Evolutionary conservation across 2,797 vertebrate genomes (phyloP).

Genomic region (Chelmon rostratus): DNA sequence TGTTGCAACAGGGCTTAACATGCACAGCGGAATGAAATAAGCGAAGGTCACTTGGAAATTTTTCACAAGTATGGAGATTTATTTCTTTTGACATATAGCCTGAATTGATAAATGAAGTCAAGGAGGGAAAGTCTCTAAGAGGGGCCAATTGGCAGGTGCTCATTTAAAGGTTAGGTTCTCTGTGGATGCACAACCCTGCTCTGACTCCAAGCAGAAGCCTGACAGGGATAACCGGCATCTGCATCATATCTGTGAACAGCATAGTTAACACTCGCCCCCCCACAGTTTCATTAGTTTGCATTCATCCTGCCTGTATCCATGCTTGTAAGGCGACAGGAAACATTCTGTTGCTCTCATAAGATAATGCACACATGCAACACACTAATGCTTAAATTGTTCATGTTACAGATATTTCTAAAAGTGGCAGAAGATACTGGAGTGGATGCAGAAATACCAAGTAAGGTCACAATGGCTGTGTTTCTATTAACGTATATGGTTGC

Average conservation of each 20-base stretch:
- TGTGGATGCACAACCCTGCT: neutral
- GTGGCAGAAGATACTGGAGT: conserved; percentile 95
- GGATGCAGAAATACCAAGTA: conserved; percentile 91
- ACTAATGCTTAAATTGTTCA: conserved; percentile 7
- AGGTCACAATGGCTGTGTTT: too few relatives aligned
- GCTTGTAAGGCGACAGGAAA: neutral
- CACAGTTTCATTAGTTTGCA: neutral
- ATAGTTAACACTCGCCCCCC: neutral
- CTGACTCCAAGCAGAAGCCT: conserved; percentile 5
- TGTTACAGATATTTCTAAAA: conserved; percentile 94
- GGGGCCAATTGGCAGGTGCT: conserved; percentile 46
- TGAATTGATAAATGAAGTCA: conserved; percentile 40
- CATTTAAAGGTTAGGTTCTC: conserved; percentile 36
- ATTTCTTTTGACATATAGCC: conserved; percentile 49
- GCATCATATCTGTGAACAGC: neutral
- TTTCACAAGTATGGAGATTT: conserved; percentile 24
- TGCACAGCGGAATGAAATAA: neutral
- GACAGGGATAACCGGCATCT: neutral
- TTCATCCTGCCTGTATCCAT: neutral
- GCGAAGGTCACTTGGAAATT: conserved; percentile 17
- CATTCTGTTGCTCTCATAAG: neutral
- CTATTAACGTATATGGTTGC: too few relatives aligned
- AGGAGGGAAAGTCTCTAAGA: conserved; percentile 25
- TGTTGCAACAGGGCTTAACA: conserved; percentile 4
- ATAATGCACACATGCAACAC: neutral